Evolutionary conservation across 1,140 invertebrate species (phyloP).

Genomic region (Pseudoatta argentina): DNA sequence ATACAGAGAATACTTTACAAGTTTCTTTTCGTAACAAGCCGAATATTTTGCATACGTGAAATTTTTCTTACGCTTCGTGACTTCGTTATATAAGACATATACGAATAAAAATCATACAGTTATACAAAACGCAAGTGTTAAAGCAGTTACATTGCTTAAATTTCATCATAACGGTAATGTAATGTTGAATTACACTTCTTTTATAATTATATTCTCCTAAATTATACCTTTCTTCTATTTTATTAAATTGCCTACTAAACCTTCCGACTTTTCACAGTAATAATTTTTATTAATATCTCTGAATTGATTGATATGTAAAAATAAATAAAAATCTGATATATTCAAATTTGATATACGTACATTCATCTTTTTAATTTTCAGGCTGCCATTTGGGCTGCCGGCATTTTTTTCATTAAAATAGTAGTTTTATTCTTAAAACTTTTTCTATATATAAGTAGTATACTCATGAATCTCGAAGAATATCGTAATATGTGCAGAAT

Average conservation of each 20-base stretch:
- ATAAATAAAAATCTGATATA: background rate
- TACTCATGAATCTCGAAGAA: too few species aligned
- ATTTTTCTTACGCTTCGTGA: background rate
- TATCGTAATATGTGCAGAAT: too few species aligned
- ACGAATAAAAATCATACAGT: background rate
- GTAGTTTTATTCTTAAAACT: too few species aligned
- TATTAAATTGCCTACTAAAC: background rate
- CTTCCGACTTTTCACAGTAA: background rate
- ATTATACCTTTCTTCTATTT: background rate
- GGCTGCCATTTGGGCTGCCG: too few species aligned
- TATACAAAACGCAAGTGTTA: too few species aligned
- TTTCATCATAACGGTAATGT: background rate
- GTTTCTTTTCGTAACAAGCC: background rate
- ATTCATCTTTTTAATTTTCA: background rate
- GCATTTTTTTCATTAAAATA: background rate
- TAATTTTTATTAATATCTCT: conserved; percentile 2
- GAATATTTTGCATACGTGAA: background rate
- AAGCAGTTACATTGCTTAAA: background rate
- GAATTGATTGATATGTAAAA: background rate
- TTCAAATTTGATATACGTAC: background rate
- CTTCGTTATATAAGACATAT: background rate
- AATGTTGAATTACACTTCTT: background rate
- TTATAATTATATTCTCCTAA: background rate
- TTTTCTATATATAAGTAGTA: too few species aligned
- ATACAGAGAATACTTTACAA: background rate